Conservation (phyloP, 1,140 invertebrate genomes). For the Goniozus legneri region DNA sequence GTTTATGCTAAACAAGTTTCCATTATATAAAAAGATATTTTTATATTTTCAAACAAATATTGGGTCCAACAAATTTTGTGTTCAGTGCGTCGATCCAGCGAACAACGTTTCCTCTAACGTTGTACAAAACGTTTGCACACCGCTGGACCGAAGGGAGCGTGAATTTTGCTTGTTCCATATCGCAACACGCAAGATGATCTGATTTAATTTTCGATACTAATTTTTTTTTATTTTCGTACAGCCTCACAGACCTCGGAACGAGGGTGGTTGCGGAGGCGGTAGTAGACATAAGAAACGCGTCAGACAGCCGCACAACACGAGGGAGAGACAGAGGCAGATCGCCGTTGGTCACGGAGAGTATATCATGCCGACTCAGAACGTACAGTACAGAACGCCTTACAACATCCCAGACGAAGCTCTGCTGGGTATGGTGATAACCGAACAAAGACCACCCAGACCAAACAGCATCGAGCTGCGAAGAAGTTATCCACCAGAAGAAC, state of each 20-base stretch:
- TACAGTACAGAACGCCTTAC: conserved; percentile 46
- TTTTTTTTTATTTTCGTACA: conserved; percentile 28
- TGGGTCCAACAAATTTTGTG: no score
- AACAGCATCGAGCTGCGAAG: conserved; percentile 73
- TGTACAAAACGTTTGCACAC: no score
- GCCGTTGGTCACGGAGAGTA: conserved; percentile 83
- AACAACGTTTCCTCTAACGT: conserved; percentile 1
- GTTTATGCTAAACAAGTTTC: no score
- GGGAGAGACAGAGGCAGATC: conserved; percentile 78
- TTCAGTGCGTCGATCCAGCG: background rate
- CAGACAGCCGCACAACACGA: conserved; percentile 79
- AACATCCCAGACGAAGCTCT: conserved; percentile 48
- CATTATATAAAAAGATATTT: no score
- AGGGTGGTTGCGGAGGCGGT: conserved; percentile 53
- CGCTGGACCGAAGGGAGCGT: no score
- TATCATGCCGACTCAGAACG: conserved; percentile 65
- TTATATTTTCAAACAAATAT: no score
- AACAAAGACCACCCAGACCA: conserved; percentile 64
- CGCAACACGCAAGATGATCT: no score
- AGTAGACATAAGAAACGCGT: conserved; percentile 77
- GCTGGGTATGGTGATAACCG: conserved; percentile 50
- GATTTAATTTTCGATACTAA: no score
- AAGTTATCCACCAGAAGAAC: conserved; percentile 63
- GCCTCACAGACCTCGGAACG: conserved; percentile 62
- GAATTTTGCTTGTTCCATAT: no score